Evolutionary conservation across 2,888 invertebrate species (phyloP).

Genomic region (Xanthostigma xanthostigma): DNA sequence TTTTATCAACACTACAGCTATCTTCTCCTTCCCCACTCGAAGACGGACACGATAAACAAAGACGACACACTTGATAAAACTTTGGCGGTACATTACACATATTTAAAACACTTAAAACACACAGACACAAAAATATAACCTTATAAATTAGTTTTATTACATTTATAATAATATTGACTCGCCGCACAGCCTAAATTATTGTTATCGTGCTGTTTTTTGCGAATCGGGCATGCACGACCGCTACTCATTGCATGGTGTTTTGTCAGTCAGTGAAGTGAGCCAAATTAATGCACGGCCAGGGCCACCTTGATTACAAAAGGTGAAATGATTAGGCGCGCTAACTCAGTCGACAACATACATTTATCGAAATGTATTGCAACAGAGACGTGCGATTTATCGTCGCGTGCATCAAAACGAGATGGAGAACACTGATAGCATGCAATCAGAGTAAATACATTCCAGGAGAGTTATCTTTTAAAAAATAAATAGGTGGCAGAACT

Average conservation of each 20-base stretch:
- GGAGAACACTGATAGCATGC: too few relatives aligned
- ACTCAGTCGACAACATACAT: too few relatives aligned
- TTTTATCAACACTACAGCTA: conserved; percentile 49
- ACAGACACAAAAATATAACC: conserved; percentile 11
- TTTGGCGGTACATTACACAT: conserved; percentile 86
- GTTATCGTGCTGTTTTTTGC: conserved; percentile 16
- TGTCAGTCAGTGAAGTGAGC: too few relatives aligned
- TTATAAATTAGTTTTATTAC: conserved; percentile 13
- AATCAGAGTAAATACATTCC: too few relatives aligned
- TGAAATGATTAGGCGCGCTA: too few relatives aligned
- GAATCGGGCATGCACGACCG: not conserved
- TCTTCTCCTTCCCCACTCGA: conserved; percentile 14
- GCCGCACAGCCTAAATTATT: conserved; percentile 26
- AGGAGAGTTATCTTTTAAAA: too few relatives aligned
- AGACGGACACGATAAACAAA: conserved; percentile 61
- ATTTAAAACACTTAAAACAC: conserved; percentile 38
- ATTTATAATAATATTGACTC: conserved; percentile 23
- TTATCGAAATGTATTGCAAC: too few relatives aligned
- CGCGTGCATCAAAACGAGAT: too few relatives aligned
- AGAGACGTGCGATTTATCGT: too few relatives aligned
- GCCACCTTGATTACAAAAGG: conserved; percentile 26
- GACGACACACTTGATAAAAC: conserved; percentile 86
- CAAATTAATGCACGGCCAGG: conserved; percentile 31
- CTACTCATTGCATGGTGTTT: conserved; percentile 16
- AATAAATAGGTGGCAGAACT: too few relatives aligned